Conservation (phyloP, 2,888 invertebrate species). For the Lasiommata megera region DNA sequence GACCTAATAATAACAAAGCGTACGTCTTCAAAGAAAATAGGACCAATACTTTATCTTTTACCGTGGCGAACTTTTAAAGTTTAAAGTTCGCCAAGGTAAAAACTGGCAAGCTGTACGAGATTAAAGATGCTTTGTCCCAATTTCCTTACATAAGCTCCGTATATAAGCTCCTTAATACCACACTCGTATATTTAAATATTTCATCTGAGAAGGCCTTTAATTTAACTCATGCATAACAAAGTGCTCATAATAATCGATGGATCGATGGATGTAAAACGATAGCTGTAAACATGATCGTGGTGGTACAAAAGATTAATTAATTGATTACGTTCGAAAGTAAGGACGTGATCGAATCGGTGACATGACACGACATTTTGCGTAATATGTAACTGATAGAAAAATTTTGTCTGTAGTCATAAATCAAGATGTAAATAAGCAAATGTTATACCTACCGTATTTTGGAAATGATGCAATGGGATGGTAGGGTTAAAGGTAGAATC, state of each 20-base stretch:
- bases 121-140: no score
- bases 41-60: no score
- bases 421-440: not conserved
- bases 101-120: no score
- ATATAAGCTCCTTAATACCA: no score
- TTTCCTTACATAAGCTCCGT: no score
- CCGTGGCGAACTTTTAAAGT: no score
- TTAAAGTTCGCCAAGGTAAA: no score
- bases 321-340: not conserved
- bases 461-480: no score
- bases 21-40: no score
- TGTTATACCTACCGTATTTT: not conserved
- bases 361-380: constrained; percentile 4
- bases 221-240: constrained; percentile 4
- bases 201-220: not conserved
- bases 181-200: not conserved
- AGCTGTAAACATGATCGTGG: constrained; percentile 1
- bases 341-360: constrained; percentile 1
- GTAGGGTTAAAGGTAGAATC: no score
- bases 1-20: no score
- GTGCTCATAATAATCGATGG: not conserved
- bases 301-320: constrained; percentile 5
- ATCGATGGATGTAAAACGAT: constrained; percentile 3
- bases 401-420: not conserved
- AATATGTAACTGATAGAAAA: not conserved